Evolutionary conservation across 2,888 invertebrate species (phyloP).

Genomic region (Trimorus sp.): DNA sequence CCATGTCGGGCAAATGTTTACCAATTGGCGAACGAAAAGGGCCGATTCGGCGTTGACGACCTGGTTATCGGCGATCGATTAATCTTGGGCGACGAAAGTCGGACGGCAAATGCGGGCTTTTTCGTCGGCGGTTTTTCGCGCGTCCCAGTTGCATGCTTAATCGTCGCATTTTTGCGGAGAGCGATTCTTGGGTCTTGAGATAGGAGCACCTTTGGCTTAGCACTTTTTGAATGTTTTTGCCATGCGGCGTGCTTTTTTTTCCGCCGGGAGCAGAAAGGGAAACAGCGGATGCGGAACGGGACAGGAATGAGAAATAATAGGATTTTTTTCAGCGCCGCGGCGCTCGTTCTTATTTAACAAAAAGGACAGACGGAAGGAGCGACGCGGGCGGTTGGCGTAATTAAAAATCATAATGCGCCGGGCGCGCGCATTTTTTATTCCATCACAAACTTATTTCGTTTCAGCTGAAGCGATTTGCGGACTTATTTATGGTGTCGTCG

Average conservation of each 20-base stretch:
- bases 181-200: slow-evolving; percentile 43
- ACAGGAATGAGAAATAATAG: slow-evolving; percentile 53
- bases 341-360: slow-evolving; percentile 33
- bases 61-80: slow-evolving; percentile 44
- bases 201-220: slow-evolving; percentile 56
- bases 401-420: slow-evolving; percentile 55
- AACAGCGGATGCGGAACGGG: slow-evolving; percentile 38
- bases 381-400: slow-evolving; percentile 33
- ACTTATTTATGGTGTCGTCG: slow-evolving; percentile 15
- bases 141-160: slow-evolving; percentile 40
- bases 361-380: slow-evolving; percentile 28
- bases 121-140: slow-evolving; percentile 38
- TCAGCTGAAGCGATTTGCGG: slow-evolving; percentile 7
- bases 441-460: slow-evolving; percentile 37
- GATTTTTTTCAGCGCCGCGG: slow-evolving; percentile 39
- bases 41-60: slow-evolving; percentile 11
- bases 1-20: slow-evolving; percentile 47
- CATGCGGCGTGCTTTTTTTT: slow-evolving; percentile 30
- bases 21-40: slow-evolving; percentile 39
- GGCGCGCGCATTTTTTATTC: slow-evolving; percentile 23
- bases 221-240: slow-evolving; percentile 48
- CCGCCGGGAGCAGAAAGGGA: slow-evolving; percentile 11
- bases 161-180: slow-evolving; percentile 52
- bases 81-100: slow-evolving; percentile 18
- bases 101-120: slow-evolving; percentile 6